Base-by-base conservation (phyloP, 37 sponge, comb jelly and placozoan genomes). In the Spongilla lacustris region DNA sequence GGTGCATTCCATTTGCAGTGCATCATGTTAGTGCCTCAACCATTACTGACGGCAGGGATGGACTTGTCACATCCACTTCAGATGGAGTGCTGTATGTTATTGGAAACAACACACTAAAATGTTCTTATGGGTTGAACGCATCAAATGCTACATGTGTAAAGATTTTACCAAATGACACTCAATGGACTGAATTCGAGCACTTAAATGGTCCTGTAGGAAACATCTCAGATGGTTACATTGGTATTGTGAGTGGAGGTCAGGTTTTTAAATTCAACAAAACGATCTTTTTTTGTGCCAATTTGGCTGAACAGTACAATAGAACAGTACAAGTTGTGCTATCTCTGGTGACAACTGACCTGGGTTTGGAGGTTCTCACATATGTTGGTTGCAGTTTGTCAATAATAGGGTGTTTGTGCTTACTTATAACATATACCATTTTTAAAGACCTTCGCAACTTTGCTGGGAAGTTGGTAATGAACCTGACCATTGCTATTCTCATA, bases 361-460 rank as follows among this genome's bases (percentile, higher is more conserved):
- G 58, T 1, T 17, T 58, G 11, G 58, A 19, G 58, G 21, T 78
- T 21, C 41, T 81, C 19, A 79, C 91, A 0, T 92, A 92, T 37
- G 33, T 89, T 46, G 91, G 91, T 2, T 81, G 75, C 41, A 79
- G 83, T 30, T 48, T 92, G 29, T 88, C 90, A 22, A 48, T 92
- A 28, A 69, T 89, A n/a, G 86, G 83, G 14, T 49, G 68, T 67
- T 32, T 27, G 26, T 0, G 84, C 5, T 24, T 92, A 19, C 48
- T 92, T 5, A 19, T 92, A n/a, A 92, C 93, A 2, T 92, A 89
- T 58, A 23, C 74, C 31, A 35, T 89, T 22, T 92, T 92, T 78
- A 83, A 70, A 41, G 91, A 89, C 21, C 74, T 89, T 58, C 66
- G 84, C 10, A 83, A 83, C 21, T 70, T 83, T 34, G 71, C 73